Evolutionary conservation across 1,140 invertebrate species (phyloP).

Genomic region (Popillia japonica): DNA sequence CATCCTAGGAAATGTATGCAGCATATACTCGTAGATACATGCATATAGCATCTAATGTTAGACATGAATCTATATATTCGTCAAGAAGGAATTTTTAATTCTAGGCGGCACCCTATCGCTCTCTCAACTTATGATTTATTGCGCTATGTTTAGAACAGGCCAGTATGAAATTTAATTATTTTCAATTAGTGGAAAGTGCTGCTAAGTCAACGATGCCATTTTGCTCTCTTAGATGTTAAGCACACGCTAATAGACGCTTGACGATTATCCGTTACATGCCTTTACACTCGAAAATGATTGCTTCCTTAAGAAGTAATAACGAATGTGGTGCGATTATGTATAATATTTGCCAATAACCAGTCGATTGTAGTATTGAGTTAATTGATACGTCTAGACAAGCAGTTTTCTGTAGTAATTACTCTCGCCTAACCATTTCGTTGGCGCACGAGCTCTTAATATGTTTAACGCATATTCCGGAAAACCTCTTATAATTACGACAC

Average conservation of each 20-base stretch:
- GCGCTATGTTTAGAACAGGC: not conserved
- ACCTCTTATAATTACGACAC: too few relatives aligned
- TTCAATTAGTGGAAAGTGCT: not conserved
- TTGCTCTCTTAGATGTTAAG: not conserved
- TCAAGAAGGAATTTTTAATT: not conserved
- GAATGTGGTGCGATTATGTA: too few relatives aligned
- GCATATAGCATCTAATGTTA: not conserved
- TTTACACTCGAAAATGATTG: not conserved
- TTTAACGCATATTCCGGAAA: too few relatives aligned
- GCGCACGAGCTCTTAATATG: too few relatives aligned
- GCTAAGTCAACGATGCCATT: not conserved
- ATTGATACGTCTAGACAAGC: not conserved
- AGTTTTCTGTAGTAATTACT: too few relatives aligned
- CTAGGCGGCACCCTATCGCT: not conserved
- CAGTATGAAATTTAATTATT: slow-evolving; percentile 11
- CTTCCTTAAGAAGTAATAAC: too few relatives aligned
- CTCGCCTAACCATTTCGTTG: too few relatives aligned
- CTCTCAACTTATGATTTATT: not conserved
- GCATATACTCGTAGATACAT: not conserved
- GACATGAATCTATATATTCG: not conserved
- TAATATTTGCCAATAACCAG: too few relatives aligned
- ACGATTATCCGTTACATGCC: not conserved
- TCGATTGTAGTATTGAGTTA: not conserved
- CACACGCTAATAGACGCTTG: not conserved
- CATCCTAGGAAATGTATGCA: not conserved